Percentiles rank a stretch among this genome's conserved stretches.
These are phyloP conservation scores for Hydrolagus colliei DNA, from an alignment of 2,797 vertebrate genomes.

Conservation along the genomic window DNA sequence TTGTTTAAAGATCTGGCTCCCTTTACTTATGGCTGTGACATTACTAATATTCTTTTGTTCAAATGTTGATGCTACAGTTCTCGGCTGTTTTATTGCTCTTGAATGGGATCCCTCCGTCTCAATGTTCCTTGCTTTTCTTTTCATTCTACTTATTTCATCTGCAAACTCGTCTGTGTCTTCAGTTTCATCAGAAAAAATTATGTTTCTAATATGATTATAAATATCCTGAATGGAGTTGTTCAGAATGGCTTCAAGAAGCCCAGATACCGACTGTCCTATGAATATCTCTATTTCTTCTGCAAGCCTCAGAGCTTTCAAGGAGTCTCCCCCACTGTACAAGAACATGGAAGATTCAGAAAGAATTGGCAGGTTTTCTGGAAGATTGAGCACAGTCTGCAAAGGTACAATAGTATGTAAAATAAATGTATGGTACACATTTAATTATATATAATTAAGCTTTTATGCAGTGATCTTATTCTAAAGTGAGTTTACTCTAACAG, in stretches of 20 bases:
- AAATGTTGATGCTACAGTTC: not conserved
- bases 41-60: not conserved
- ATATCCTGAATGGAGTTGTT: slow-evolving; percentile 65
- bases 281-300: slow-evolving; percentile 63
- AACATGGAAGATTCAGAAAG: slow-evolving; percentile 66
- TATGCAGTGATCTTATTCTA: no score
- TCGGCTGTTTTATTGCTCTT: not conserved
- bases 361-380: slow-evolving; percentile 48
- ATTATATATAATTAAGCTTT: not conserved
- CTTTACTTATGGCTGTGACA: slow-evolving; percentile 16
- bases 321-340: slow-evolving; percentile 81
- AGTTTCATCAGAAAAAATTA: slow-evolving; percentile 39
- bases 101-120: not conserved
- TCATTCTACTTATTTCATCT: slow-evolving; percentile 17
- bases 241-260: slow-evolving; percentile 77
- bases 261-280: slow-evolving; percentile 54
- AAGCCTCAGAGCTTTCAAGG: slow-evolving; percentile 72
- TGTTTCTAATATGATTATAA: slow-evolving; percentile 54
- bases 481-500: no score
- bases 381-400: slow-evolving; percentile 63
- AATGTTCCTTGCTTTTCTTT: not conserved
- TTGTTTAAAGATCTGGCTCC: not conserved
- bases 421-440: not conserved
- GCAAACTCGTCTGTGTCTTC: slow-evolving; percentile 33
- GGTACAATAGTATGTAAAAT: not conserved